These are phyloP conservation scores for Linnaemya tessellans DNA, from an alignment of 2,888 invertebrate genomes.

Conservation along the genomic window DNA sequence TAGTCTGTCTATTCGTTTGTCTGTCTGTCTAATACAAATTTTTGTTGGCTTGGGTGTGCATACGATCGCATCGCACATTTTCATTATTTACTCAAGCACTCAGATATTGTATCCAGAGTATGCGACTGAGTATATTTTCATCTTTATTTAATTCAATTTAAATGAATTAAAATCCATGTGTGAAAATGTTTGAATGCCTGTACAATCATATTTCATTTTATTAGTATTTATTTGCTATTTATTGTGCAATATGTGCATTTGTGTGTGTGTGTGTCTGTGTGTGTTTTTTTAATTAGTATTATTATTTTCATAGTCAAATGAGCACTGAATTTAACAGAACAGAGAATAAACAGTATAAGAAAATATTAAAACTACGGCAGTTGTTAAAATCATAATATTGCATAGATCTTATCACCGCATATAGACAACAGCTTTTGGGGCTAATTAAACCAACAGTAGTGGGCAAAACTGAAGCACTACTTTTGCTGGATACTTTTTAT, in stretches of 20 bases:
- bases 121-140: conserved; percentile 28
- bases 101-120: conserved; percentile 10
- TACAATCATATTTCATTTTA: conserved; percentile 44
- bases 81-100: conserved; percentile 24
- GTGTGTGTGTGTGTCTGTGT: background rate
- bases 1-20: background rate
- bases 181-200: conserved; percentile 49
- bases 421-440: background rate
- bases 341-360: background rate
- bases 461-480: background rate
- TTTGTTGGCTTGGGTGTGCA: conserved; percentile 8
- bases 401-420: conserved; percentile 9
- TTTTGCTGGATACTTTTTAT: background rate
- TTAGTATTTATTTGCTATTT: conserved; percentile 53
- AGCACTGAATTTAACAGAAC: conserved; percentile 33
- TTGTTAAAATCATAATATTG: conserved; percentile 43
- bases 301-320: conserved; percentile 56
- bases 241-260: conserved; percentile 36
- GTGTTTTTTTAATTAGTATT: conserved; percentile 18
- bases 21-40: conserved; percentile 6
- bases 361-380: conserved; percentile 31
- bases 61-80: conserved; percentile 21
- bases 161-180: conserved; percentile 65
- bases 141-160: conserved; percentile 68
- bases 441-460: background rate